Evolutionary conservation across 2,797 vertebrate species (phyloP), one percentile per base, ranked within the genome.

Genomic region (Phaenicophaeus curvirostris): DNA sequence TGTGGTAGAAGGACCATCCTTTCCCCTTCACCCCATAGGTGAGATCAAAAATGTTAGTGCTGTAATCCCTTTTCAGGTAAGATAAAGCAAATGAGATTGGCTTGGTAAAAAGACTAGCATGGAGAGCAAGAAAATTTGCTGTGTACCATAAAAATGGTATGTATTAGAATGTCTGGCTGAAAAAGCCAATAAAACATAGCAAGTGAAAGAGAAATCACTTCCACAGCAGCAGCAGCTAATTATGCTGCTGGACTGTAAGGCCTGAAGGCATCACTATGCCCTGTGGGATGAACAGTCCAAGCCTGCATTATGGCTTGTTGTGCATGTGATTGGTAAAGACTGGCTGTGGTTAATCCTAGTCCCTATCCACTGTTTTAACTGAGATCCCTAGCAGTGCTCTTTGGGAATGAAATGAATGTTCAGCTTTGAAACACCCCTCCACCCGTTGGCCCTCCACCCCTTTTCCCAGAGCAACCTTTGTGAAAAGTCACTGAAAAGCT

Each of bases 221-320:
- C 23, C 4, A 1, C 39, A 80, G 51, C n/a, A 78, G 54, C 50
- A 54, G 76, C 28, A 77, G 74, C 57, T 58, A 63, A 71, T 83
- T 65, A 30, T 9, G 20, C 23, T 78, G 19, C 35, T 68, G 69
- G 71, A 24, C 67, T 82, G 53, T 57, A 79, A 74, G 3, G 76
- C 15, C 39, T 53, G 69, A 75, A 88, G 76, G 58, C 73, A 75
- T 25, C 41, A 10, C 28, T 44, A 37, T 33, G 31, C 73, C 13
- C 3, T 17, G 42, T 39, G 51, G 44, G 39, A 44, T 37, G 61
- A 67, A 59, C 28, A 55, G 41, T 23, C 58, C 46, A 35, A 35
- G 28, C 44, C 73, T 44, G 31, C 0, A 0, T 21, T 73, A 23
- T 1, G 11, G 48, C 48, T 77, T 0, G 0, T 3, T 50, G 6